A percentile compares a stretch with the other conserved stretches of the same genome.
phyloP scores from a whole-genome alignment of 1,140 invertebrate species.

The Parasteatoda tepidariorum region DNA sequence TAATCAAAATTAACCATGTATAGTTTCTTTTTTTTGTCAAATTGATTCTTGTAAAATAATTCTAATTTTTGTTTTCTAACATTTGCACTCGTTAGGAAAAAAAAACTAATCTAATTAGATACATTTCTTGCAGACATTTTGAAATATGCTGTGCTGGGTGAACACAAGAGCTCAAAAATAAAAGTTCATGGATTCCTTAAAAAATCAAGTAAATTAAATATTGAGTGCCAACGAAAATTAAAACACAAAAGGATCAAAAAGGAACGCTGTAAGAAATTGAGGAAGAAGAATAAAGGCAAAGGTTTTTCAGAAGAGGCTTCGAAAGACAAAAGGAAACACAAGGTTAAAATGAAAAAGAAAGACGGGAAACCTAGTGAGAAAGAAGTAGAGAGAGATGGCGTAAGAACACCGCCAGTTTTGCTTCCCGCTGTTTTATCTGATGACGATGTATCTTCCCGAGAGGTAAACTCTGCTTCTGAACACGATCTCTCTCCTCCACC shows the following conservation, averaged over 20 bases:
- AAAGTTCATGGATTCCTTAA: constrained; percentile 45
- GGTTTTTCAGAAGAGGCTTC: constrained; percentile 1
- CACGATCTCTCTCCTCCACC: constrained; percentile 47
- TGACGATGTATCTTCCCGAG: constrained; percentile 28
- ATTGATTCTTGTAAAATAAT: too few relatives aligned
- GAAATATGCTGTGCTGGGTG: constrained; percentile 46
- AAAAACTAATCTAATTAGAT: too few relatives aligned
- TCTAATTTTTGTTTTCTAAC: too few relatives aligned
- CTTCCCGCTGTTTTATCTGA: constrained; percentile 46
- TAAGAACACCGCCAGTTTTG: constrained; percentile 40
- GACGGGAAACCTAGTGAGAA: constrained; percentile 42
- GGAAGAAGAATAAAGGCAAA: constrained; percentile 42
- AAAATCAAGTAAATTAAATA: constrained; percentile 44
- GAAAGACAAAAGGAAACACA: constrained; percentile 51
- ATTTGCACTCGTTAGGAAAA: too few relatives aligned
- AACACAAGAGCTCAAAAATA: constrained; percentile 55
- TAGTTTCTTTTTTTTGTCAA: too few relatives aligned
- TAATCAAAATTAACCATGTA: too few relatives aligned
- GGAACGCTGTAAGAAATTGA: constrained; percentile 43
- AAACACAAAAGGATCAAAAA: constrained; percentile 48
- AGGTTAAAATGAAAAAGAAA: constrained; percentile 49
- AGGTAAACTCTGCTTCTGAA: constrained; percentile 38
- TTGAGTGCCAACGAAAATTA: constrained; percentile 42
- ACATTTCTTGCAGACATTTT: constrained; percentile 50
- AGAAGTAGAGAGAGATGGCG: constrained; percentile 37